Base-by-base conservation (phyloP, 1,140 invertebrate genomes). In the Plodia interpunctella region DNA sequence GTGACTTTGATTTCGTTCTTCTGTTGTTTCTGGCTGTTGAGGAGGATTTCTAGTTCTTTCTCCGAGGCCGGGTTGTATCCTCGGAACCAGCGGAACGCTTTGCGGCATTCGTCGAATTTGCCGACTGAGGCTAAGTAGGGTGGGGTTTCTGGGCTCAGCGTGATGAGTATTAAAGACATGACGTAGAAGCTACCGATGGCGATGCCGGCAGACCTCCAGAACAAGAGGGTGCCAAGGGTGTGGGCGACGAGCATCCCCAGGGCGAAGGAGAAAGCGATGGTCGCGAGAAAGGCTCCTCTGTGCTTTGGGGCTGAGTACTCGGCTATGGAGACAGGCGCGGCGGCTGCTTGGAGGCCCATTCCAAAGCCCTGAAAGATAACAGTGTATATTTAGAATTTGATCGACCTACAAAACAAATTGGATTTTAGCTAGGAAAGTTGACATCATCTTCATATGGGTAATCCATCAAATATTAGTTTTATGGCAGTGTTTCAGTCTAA, bases 211-310 rank as follows among this genome's bases (percentile, higher is more conserved):
- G 79, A 25, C 61, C 84, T 68, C 87, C 87, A 89, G 62, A 84
- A 87, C 0, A 87, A 63, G 0, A 89, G 5, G 6, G 79, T 85
- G 0, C 87, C 87, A 44, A 89, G 85, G 61, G 82, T 60, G 49
- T 89, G 87, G 0, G 84, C 82, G 1, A 85, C 61, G 5, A 89
- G 61, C 83, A 89, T 89, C 10, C 87, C 87, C 2, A 78, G 78
- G n/a, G 83, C 80, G 57, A 87, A 87, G 8, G 87, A 87, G 62
- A 87, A 85, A 5, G 87, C 87, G 17, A 89, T 89, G 20, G 84
- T 87, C 0, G 84, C 84, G 0, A 87, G 78, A 52, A 87, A 89
- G 10, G 76, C 78, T 0, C 83, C 83, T 15, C 84, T 68, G 49
- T 85, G 66, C 21, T 81, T 82, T 0, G 84, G 84, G 0, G 82